These are phyloP conservation scores for Poecilia gillii DNA, from an alignment of 2,797 vertebrate species.

Conservation along the genomic window DNA sequence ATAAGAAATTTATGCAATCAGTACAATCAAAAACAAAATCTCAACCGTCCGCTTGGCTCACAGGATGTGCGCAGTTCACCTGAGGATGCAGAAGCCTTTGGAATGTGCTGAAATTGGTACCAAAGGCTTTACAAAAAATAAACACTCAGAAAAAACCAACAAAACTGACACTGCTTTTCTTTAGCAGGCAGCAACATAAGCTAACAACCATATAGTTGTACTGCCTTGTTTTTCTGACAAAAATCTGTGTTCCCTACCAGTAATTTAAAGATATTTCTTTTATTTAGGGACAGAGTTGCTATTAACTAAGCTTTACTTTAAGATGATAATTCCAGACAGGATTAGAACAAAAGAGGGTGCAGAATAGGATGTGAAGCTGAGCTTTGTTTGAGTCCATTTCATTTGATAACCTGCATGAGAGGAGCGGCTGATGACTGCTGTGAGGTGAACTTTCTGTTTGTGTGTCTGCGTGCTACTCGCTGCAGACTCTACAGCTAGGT, in stretches of 20 bases:
- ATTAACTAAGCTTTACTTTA: slow-evolving; percentile 8
- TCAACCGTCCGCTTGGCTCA: no score
- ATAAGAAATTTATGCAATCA: no score
- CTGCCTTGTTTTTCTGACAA: neutral
- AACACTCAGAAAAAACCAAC: neutral
- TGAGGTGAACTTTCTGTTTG: slow-evolving; percentile 45
- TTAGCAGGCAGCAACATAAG: neutral
- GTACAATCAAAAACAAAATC: no score
- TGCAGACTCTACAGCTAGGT: slow-evolving; percentile 67
- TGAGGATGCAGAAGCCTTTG: neutral
- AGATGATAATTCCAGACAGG: slow-evolving; percentile 24
- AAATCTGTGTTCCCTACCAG: slow-evolving; percentile 11
- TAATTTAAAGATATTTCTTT: slow-evolving; percentile 6
- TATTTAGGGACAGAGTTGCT: neutral
- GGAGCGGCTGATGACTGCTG: slow-evolving; percentile 50
- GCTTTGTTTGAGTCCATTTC: slow-evolving; percentile 54
- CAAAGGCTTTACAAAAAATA: neutral
- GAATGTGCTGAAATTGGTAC: neutral
- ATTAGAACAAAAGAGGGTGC: slow-evolving; percentile 33
- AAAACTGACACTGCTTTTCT: neutral
- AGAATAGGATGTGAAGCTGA: slow-evolving; percentile 48
- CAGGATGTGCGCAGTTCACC: no score
- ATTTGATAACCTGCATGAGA: slow-evolving; percentile 36
- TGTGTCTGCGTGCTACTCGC: slow-evolving; percentile 38
- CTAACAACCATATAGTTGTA: neutral